Base-by-base conservation (phyloP, 2,113 vertebrate species). In the Sterrhoptilus dennistouni region DNA sequence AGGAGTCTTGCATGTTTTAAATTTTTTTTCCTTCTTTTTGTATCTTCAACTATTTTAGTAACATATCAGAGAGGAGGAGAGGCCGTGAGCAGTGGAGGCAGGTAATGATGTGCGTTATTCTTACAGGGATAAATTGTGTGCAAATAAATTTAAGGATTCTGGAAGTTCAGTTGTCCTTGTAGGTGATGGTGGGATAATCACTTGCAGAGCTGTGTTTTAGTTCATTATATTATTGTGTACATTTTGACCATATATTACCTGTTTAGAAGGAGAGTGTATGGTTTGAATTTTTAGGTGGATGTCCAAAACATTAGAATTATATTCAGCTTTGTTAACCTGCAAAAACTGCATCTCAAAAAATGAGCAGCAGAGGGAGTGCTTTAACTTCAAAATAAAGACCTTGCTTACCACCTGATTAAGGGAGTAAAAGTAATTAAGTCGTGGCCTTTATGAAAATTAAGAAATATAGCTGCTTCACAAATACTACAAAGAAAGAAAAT, bases 51-150 rank as follows among this genome's bases (percentile, higher is more conserved):
- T 88, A 85, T 98, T 98, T 79, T 97, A 99, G 99, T 99, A 97
- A 99, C 99, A 7, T 99, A 99, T 97, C 99, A 99, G 97, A 99
- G 99, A 98, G 99, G 99, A 91, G 99, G 99, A 61, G 99, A 99
- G 95, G 99, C 98, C 22, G 99, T 99, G 80, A 99, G 98, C 99
- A 99, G 99, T 87, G 99, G 99, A 96, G 99, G 99, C 97, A 99
- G 99, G 99, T 99, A 98, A 99, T 98, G 97, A 97, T 89, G 53
- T 81, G 86, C 31, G 93, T 97, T 96, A 22, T 92, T 83, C 88
- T 96, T 80, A 53, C 36, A 86, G 56, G 85, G 49, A 24, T 77
- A 90, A 92, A 61, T 84, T 2, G n/a, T 49, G 64, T 90, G 64
- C 33, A 83, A 79, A 86, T 71, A 79, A 64, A 96, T 83, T 25